phyloP scores from a whole-genome alignment of 2,113 vertebrate genomes.

The Elephas maximus region DNA sequence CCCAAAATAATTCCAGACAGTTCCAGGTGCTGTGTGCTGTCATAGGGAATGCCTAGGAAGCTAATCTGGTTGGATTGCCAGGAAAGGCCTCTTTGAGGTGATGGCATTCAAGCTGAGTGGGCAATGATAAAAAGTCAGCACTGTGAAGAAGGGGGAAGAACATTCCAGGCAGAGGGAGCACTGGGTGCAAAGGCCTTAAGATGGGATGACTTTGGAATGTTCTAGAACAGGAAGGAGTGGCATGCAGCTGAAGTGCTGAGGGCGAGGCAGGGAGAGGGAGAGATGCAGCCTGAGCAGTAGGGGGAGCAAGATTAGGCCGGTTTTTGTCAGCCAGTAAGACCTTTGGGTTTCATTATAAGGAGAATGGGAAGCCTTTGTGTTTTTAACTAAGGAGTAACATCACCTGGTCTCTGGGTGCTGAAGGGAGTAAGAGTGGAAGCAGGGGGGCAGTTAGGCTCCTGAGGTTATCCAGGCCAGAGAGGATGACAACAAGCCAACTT shows the following conservation, averaged over 20 bases:
- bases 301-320: neutral
- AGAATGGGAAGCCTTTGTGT: neutral
- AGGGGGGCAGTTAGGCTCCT: no score
- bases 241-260: rapidly evolving
- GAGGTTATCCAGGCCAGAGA: no score
- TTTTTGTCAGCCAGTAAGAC: neutral
- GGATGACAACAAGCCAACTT: no score
- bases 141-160: neutral
- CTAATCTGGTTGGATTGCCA: neutral
- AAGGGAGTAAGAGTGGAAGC: no score
- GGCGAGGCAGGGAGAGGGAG: neutral
- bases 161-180: neutral
- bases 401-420: no score
- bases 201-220: neutral
- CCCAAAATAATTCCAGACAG: rapidly evolving
- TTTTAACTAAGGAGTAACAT: neutral
- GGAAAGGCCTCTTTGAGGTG: neutral
- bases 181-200: neutral
- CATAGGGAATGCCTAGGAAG: neutral
- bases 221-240: neutral
- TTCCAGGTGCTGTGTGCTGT: neutral
- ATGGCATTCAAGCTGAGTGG: neutral
- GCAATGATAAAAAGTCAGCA: neutral
- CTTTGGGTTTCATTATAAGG: no score
- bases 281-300: neutral